Evolutionary conservation across 2,113 vertebrate genomes (phyloP).

Genomic region (Chaetodon trifascialis): DNA sequence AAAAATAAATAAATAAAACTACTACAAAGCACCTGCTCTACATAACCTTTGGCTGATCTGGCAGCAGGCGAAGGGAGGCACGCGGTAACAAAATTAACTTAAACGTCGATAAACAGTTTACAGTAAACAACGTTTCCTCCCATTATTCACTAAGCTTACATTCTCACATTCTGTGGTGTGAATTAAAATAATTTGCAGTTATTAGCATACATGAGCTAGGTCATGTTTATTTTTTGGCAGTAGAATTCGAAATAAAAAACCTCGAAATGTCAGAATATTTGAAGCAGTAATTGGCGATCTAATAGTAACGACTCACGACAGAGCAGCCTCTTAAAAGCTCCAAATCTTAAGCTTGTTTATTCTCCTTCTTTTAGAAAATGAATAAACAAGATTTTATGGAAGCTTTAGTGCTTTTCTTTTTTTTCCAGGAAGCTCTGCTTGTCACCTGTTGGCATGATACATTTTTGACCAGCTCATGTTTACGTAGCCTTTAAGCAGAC

Average conservation of each 20-base stretch:
- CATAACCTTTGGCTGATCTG: no score
- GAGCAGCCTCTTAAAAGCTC: neutral
- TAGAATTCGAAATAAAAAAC: neutral
- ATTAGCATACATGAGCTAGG: neutral
- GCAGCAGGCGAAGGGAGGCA: no score
- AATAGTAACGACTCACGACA: neutral
- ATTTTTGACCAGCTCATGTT: neutral
- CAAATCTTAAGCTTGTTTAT: neutral
- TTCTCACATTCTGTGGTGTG: no score
- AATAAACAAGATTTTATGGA: neutral
- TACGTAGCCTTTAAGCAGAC: constrained; percentile 14
- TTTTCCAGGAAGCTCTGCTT: neutral
- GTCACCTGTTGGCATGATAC: neutral
- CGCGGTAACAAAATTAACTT: no score
- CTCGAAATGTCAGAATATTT: neutral
- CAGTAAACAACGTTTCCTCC: no score
- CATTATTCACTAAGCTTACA: no score
- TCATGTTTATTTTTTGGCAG: neutral
- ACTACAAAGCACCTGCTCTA: no score
- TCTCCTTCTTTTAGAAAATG: no score
- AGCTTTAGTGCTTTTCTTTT: neutral
- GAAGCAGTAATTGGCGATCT: neutral
- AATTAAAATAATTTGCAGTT: neutral
- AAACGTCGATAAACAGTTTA: no score
- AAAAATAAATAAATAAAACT: no score